Percentiles rank a stretch among this genome's conserved stretches.
phyloP scores from a whole-genome alignment of 1,140 invertebrate species.

The Augochlora pura region DNA sequence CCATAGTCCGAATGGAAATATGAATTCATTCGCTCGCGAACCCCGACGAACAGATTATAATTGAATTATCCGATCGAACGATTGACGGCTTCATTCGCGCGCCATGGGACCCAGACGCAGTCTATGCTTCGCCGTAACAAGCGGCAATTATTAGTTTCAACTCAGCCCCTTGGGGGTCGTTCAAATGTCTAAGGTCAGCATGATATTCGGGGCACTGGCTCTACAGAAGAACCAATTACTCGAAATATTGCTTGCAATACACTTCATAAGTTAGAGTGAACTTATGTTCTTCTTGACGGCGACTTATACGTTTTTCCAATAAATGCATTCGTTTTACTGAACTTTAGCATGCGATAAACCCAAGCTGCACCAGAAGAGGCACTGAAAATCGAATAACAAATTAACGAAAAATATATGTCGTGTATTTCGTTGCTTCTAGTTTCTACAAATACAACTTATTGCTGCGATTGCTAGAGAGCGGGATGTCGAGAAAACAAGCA shows the following conservation, averaged over 20 bases:
- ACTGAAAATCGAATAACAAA: neutral
- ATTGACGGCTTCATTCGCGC: slow-evolving; percentile 61
- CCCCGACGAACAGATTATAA: slow-evolving; percentile 48
- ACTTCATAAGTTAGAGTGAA: no score
- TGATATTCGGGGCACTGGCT: no score
- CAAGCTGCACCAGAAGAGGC: no score
- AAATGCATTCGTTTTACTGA: no score
- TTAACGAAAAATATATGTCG: slow-evolving; percentile 43
- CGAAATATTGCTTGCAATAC: no score
- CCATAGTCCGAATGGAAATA: neutral
- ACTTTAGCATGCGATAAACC: no score
- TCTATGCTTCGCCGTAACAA: slow-evolving; percentile 34
- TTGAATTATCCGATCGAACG: slow-evolving; percentile 70
- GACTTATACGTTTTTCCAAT: no score
- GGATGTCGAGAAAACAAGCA: neutral
- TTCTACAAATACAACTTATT: slow-evolving; percentile 26
- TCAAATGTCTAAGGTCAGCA: neutral
- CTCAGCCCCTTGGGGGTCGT: slow-evolving; percentile 2
- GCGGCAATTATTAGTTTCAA: slow-evolving; percentile 52
- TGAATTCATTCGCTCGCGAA: slow-evolving; percentile 27
- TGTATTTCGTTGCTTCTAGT: slow-evolving; percentile 30
- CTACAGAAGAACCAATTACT: no score
- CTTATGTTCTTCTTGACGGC: no score
- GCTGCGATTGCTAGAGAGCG: no score
- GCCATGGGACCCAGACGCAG: slow-evolving; percentile 66